Conservation (phyloP, 2,113 vertebrate genomes). For the Lathamus discolor region DNA sequence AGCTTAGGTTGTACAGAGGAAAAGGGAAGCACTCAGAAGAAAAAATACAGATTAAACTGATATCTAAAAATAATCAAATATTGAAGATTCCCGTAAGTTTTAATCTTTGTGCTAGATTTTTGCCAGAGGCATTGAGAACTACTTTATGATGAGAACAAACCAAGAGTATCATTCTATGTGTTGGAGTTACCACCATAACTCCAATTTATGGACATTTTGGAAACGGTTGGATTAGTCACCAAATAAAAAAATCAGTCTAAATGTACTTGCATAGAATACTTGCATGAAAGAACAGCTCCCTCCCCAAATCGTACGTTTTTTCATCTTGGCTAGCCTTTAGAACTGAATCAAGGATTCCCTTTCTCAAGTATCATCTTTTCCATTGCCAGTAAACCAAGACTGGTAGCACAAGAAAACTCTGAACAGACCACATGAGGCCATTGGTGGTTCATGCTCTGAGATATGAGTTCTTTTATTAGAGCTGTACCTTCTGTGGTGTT, state of each 20-base stretch:
- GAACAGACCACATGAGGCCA: constrained; percentile 25
- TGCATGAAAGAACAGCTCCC: background rate
- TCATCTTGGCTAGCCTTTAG: background rate
- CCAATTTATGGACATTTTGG: background rate
- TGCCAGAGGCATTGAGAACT: background rate
- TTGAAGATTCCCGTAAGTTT: background rate
- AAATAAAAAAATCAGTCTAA: background rate
- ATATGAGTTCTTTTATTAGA: background rate
- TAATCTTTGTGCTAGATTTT: background rate
- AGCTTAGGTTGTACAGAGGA: background rate
- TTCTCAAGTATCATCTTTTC: background rate
- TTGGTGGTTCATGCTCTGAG: background rate
- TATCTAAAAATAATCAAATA: background rate
- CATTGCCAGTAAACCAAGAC: background rate
- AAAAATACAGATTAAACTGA: background rate
- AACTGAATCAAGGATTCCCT: background rate
- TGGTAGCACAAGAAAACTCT: background rate
- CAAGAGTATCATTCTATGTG: background rate
- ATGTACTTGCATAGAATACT: background rate
- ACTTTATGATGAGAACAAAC: background rate
- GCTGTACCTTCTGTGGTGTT: constrained; percentile 3
- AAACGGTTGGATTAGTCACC: background rate
- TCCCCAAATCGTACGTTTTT: background rate
- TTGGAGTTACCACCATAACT: background rate
- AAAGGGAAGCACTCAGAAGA: background rate